Evolutionary conservation across 2,113 vertebrate genomes (phyloP).

Genomic region (Hippoglossus stenolepis): DNA sequence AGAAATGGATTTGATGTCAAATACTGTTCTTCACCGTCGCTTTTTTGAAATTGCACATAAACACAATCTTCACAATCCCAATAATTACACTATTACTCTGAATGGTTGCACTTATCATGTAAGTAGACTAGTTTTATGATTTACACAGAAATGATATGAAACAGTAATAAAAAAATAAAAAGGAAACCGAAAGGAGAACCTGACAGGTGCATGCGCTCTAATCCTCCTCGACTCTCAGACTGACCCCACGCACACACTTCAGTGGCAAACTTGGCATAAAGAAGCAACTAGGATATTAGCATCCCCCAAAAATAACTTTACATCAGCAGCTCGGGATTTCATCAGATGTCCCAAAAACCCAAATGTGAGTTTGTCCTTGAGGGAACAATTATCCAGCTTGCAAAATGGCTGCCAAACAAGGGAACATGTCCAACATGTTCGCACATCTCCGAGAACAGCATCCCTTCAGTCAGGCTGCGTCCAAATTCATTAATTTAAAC

Average conservation of each 20-base stretch:
- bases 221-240: not conserved
- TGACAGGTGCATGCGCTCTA: not conserved
- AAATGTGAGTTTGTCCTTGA: not conserved
- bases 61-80: not conserved
- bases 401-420: not conserved
- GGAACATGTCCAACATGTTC: too few relatives aligned
- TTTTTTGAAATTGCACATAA: not conserved
- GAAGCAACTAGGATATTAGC: not conserved
- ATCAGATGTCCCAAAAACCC: not conserved
- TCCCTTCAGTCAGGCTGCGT: too few relatives aligned
- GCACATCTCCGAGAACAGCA: too few relatives aligned
- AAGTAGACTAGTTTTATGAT: not conserved
- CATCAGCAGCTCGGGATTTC: not conserved
- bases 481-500: too few relatives aligned
- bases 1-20: constrained; percentile 4
- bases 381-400: not conserved
- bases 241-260: not conserved
- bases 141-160: not conserved
- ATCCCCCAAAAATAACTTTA: not conserved
- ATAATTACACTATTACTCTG: not conserved
- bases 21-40: not conserved
- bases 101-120: not conserved
- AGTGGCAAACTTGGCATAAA: not conserved
- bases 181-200: not conserved
- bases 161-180: not conserved